These are phyloP conservation scores for Leptinotarsa texana DNA, from an alignment of 1,140 invertebrate genomes.

Conservation along the genomic window DNA sequence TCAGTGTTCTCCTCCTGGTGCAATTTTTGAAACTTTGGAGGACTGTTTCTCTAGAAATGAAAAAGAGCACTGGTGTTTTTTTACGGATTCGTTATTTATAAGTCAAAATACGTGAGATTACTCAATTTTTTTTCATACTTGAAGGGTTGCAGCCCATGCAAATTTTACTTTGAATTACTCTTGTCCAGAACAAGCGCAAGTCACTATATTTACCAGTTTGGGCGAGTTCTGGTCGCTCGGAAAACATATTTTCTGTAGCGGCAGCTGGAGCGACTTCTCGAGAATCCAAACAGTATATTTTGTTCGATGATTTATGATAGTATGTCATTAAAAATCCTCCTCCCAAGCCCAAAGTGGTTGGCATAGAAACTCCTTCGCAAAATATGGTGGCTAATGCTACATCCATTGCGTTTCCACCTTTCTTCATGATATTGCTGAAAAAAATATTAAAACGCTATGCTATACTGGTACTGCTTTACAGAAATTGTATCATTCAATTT, in stretches of 20 bases:
- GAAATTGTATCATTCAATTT: too few species aligned
- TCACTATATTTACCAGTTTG: background rate
- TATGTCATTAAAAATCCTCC: conserved; percentile 82
- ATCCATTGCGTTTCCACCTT: conserved; percentile 76
- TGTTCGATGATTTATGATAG: conserved; percentile 63
- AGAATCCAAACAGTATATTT: conserved; percentile 64
- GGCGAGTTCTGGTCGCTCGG: conserved; percentile 33
- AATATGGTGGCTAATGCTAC: conserved; percentile 78
- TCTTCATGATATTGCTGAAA: conserved; percentile 39
- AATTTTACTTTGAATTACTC: too few species aligned
- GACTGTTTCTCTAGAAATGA: too few species aligned
- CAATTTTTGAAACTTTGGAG: too few species aligned
- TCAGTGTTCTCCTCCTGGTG: too few species aligned
- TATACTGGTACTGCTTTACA: too few species aligned
- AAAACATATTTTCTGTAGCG: conserved; percentile 67
- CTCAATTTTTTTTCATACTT: too few species aligned
- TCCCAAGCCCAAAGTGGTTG: conserved; percentile 80
- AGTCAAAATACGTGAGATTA: too few species aligned
- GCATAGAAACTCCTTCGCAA: conserved; percentile 78
- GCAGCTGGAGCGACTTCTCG: conserved; percentile 69
- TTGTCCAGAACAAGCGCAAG: too few species aligned
- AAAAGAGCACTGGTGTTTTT: too few species aligned
- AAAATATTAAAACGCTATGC: background rate
- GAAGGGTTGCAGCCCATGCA: too few species aligned
- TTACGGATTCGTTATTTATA: too few species aligned